Conservation (phyloP, 1,140 invertebrate genomes). For the Nylanderia fulva region DNA sequence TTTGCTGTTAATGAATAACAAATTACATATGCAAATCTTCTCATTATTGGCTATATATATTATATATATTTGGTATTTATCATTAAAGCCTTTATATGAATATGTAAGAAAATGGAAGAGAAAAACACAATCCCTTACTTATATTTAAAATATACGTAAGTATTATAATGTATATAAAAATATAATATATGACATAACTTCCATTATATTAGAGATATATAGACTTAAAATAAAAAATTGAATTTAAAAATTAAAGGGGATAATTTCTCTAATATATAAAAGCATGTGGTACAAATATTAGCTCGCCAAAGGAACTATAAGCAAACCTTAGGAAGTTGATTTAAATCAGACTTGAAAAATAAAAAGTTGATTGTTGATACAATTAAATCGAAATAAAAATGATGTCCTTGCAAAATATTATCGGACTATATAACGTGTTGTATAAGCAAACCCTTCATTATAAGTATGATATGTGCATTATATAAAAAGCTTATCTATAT, state of each 20-base stretch:
- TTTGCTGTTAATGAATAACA: not conserved
- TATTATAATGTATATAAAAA: slow-evolving; percentile 30
- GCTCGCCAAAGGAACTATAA: slow-evolving; percentile 14
- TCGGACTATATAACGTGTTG: slow-evolving; percentile 17
- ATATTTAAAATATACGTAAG: slow-evolving; percentile 19
- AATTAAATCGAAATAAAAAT: slow-evolving; percentile 21
- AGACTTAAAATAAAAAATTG: not conserved
- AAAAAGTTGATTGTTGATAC: not conserved
- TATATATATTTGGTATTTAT: slow-evolving; percentile 22
- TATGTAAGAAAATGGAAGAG: slow-evolving; percentile 25
- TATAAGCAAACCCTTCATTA: slow-evolving; percentile 33
- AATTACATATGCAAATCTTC: slow-evolving; percentile 14
- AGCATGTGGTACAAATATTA: not conserved
- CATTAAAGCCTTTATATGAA: slow-evolving; percentile 27
- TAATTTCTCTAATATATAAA: not conserved
- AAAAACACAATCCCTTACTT: not conserved
- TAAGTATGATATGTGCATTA: slow-evolving; percentile 52
- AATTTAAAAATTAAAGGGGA: slow-evolving; percentile 13
- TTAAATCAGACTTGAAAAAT: slow-evolving; percentile 41
- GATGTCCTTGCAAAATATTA: slow-evolving; percentile 33
- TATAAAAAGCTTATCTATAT: slow-evolving; percentile 48
- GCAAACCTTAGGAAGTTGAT: slow-evolving; percentile 52
- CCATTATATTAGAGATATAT: not conserved
- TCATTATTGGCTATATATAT: not conserved
- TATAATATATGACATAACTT: not conserved